These are phyloP conservation scores for Lochmaea capreae DNA, from an alignment of 2,888 invertebrate genomes.

Conservation along the genomic window DNA sequence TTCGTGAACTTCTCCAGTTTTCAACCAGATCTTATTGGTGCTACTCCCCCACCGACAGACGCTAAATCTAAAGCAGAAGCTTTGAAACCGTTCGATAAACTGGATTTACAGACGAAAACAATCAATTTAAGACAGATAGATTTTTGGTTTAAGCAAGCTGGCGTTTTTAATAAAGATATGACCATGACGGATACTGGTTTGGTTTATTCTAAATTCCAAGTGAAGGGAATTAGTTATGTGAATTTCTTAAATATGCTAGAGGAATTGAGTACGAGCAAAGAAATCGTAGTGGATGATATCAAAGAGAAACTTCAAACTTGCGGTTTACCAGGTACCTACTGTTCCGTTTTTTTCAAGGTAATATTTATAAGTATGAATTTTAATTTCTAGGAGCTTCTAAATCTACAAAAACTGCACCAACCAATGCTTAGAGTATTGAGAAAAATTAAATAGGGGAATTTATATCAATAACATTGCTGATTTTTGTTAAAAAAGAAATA, in stretches of 20 bases:
- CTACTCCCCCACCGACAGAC: background rate
- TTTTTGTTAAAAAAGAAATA: too few relatives aligned
- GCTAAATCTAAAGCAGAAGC: constrained; percentile 71
- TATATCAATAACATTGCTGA: background rate
- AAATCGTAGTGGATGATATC: constrained; percentile 78
- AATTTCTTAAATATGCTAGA: constrained; percentile 76
- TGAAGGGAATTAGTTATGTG: constrained; percentile 55
- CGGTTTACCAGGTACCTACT: constrained; percentile 70
- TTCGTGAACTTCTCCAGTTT: constrained; percentile 83
- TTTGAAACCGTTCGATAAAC: constrained; percentile 81
- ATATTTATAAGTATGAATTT: background rate
- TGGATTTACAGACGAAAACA: constrained; percentile 65
- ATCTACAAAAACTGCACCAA: constrained; percentile 4
- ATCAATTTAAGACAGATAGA: constrained; percentile 92
- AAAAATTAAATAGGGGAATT: background rate
- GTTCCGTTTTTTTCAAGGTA: constrained; percentile 10
- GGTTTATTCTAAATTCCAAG: constrained; percentile 87
- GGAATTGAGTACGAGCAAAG: constrained; percentile 83
- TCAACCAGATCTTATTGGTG: background rate
- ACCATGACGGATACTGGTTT: constrained; percentile 92
- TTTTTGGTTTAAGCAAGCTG: constrained; percentile 95
- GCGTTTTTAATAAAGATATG: constrained; percentile 77
- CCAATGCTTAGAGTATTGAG: background rate
- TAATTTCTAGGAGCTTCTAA: background rate
- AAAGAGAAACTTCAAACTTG: constrained; percentile 82